Percentiles rank a stretch among this genome's conserved stretches.
Evolutionary conservation across 2,797 vertebrate genomes (phyloP).

Genomic region (Dicrostonyx torquatus): DNA sequence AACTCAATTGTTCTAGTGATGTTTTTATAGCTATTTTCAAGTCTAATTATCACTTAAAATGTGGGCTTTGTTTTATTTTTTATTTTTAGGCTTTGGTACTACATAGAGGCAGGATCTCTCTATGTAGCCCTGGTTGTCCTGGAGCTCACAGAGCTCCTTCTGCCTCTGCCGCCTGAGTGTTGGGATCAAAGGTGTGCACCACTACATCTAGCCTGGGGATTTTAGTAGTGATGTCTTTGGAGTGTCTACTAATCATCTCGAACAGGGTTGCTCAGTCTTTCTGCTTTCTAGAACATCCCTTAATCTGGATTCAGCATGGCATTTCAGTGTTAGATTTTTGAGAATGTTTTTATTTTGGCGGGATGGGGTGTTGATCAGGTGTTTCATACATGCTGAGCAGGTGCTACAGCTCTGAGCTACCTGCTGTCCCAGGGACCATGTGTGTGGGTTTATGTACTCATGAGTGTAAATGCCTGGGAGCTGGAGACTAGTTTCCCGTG

Average conservation of each 20-base stretch:
- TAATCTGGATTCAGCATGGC: neutral
- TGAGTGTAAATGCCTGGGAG: neutral
- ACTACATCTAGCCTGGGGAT: neutral
- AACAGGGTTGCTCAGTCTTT: neutral
- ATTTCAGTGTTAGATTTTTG: neutral
- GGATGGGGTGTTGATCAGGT: neutral
- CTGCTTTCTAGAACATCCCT: neutral
- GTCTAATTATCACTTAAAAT: neutral
- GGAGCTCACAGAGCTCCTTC: neutral
- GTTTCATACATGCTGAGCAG: neutral
- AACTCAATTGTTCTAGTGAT: neutral
- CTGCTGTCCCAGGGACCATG: neutral
- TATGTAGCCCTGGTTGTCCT: neutral
- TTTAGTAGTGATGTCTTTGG: neutral
- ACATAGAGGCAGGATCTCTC: neutral
- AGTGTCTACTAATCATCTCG: neutral
- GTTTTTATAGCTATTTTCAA: neutral
- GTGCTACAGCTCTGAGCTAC: neutral
- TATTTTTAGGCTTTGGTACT: neutral
- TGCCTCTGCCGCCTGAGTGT: neutral
- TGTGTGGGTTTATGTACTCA: neutral
- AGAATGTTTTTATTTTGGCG: neutral
- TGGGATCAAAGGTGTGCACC: neutral
- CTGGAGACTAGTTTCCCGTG: neutral
- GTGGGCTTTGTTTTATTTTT: neutral